A percentile compares a stretch with the other conserved stretches of the same genome.
These are phyloP conservation scores for Sussaba pulchella DNA, from an alignment of 2,888 invertebrate species.

Conservation along the genomic window DNA sequence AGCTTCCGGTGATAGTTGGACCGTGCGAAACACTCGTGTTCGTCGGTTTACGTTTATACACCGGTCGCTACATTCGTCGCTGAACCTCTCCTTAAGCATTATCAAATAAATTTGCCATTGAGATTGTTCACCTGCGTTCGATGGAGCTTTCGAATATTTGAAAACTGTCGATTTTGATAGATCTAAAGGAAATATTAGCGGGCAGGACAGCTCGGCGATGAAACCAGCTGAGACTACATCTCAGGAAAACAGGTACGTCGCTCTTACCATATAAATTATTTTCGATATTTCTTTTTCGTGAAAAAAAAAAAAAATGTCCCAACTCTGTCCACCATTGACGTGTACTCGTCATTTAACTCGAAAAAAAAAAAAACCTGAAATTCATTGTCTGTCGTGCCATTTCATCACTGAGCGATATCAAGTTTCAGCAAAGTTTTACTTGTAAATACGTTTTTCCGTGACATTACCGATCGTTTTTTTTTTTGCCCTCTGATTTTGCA, in stretches of 20 bases:
- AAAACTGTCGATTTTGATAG: conserved; percentile 78
- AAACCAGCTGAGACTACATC: conserved; percentile 71
- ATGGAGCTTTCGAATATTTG: conserved; percentile 68
- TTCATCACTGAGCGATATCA: conserved; percentile 5
- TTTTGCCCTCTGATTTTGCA: conserved; percentile 13
- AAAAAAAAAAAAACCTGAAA: too few relatives aligned
- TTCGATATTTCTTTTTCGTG: conserved; percentile 16
- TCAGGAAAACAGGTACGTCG: conserved; percentile 79
- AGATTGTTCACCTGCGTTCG: background rate
- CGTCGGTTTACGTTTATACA: background rate
- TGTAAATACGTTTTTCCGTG: conserved; percentile 32
- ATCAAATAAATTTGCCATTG: conserved; percentile 24
- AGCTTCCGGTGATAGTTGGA: conserved; percentile 3
- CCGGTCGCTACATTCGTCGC: background rate
- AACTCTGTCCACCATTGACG: conserved; percentile 23
- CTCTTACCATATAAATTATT: conserved; percentile 27
- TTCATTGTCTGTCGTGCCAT: too few relatives aligned
- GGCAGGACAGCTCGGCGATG: conserved; percentile 76
- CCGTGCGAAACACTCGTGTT: background rate
- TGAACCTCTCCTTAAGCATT: background rate
- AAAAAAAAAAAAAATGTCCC: conserved; percentile 10
- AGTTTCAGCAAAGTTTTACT: conserved; percentile 31
- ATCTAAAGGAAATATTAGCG: conserved; percentile 81
- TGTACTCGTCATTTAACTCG: too few relatives aligned
- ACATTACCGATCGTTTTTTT: conserved; percentile 27